phyloP scores from a whole-genome alignment of 2,888 invertebrate species.

The Hyppa rectilinea region DNA sequence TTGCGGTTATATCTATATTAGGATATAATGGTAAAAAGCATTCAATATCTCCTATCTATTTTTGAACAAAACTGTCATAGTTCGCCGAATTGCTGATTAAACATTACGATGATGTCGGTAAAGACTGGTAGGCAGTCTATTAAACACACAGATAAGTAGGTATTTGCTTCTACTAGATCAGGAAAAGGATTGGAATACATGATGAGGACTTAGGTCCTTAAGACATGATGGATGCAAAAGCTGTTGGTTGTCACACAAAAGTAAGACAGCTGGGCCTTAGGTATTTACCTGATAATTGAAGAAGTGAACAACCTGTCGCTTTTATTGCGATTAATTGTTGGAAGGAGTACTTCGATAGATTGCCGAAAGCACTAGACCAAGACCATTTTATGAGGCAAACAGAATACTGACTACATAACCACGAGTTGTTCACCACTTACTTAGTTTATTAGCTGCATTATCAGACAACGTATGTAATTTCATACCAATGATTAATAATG shows the following conservation, averaged over 20 bases:
- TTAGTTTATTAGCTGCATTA: background rate
- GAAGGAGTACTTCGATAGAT: background rate
- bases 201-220: too few species aligned
- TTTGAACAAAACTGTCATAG: constrained; percentile 12
- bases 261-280: background rate
- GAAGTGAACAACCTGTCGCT: too few species aligned
- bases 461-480: constrained; percentile 21
- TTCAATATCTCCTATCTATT: background rate
- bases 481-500: constrained; percentile 38
- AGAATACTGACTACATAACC: too few species aligned
- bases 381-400: background rate
- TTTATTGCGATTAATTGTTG: background rate
- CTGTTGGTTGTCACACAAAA: background rate
- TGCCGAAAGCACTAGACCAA: background rate
- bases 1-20: constrained; percentile 2
- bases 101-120: background rate
- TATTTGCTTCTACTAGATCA: background rate
- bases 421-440: background rate
- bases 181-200: background rate
- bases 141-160: background rate
- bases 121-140: background rate
- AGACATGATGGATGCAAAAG: too few species aligned
- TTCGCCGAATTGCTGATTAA: constrained; percentile 27
- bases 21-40: constrained; percentile 2
- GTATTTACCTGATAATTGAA: background rate